Base-by-base conservation (phyloP, 2,797 vertebrate species). In the Odontamblyopus lacepedii region DNA sequence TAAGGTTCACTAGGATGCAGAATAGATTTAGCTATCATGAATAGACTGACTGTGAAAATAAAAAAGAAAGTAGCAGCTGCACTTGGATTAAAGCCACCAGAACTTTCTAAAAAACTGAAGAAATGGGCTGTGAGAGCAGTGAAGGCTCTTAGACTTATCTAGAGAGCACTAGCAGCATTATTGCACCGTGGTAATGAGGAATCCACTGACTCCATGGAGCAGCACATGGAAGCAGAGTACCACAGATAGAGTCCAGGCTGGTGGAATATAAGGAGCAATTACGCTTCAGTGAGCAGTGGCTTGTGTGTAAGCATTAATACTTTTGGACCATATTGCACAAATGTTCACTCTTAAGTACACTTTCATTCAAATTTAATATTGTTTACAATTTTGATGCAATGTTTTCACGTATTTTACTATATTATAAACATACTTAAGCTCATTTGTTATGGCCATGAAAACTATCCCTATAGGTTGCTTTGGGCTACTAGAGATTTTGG, bases 121-220 rank as follows among this genome's bases (percentile, higher is more conserved):
- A 72, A 87, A 76, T 73, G 63, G 53, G 56, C 61, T 73, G 69
- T 75, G 67, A 3, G 74, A 69, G 74, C 61, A 29, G 55, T 78
- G 81, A 84, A 56, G 77, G 69, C 76, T 78, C 81, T 71, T 38
- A 8, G 53, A 64, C 71, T 82, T 85, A 86, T 80, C 78, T 67
- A 69, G 75, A 62, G 85, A 71, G 50, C 68, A 44, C 74, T 74
- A 5, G 9, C 74, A 75, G 76, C 63, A 73, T 85, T 82, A 84
- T 75, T 85, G 71, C 66, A 41, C n/a, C 1, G 48, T 4, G 6
- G 72, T 82, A 88, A 87, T 83, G 70, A 84, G 63, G 81, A 78
- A 73, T 82, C 35, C 85, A 70, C 79, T 69, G 74, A 73, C 5
- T 1, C 59, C 44, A 70, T 71, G 29, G 59, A 76, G 69, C 65